These are phyloP conservation scores for Pao palembangensis DNA, from an alignment of 2,113 vertebrate species.

Conservation along the genomic window DNA sequence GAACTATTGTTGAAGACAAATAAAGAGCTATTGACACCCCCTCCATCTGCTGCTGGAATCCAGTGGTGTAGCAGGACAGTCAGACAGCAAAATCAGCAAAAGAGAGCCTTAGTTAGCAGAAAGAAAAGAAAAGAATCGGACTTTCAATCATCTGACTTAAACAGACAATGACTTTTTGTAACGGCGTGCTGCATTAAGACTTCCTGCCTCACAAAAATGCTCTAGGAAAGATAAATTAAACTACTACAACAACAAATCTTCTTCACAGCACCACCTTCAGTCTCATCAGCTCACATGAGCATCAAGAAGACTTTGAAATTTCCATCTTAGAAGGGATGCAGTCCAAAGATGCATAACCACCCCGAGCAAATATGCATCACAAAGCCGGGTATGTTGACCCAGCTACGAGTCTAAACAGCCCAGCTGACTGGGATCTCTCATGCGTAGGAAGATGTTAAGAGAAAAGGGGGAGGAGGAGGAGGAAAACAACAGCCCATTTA, in stretches of 20 bases:
- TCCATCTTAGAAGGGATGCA: background rate
- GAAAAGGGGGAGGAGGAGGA: slow-evolving; percentile 1
- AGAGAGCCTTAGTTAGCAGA: too few species aligned
- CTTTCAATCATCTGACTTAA: too few species aligned
- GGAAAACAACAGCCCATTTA: slow-evolving; percentile 21
- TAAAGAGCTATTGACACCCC: slow-evolving; percentile 63
- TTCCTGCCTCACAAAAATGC: too few species aligned
- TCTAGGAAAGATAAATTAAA: too few species aligned
- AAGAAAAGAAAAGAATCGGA: too few species aligned
- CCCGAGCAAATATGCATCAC: slow-evolving; percentile 31
- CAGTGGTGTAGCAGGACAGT: slow-evolving; percentile 2
- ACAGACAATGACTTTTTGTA: too few species aligned
- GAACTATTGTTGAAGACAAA: slow-evolving; percentile 61
- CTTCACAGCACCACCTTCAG: too few species aligned
- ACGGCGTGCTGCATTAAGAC: too few species aligned
- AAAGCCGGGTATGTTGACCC: slow-evolving; percentile 31
- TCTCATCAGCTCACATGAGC: too few species aligned
- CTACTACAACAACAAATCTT: too few species aligned
- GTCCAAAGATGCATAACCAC: slow-evolving; percentile 10
- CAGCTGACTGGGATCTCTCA: slow-evolving; percentile 61
- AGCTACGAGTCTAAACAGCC: slow-evolving; percentile 21
- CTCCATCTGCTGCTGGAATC: slow-evolving; percentile 41
- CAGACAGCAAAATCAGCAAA: background rate
- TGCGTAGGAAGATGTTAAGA: slow-evolving; percentile 45
- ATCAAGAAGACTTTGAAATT: too few species aligned